Conservation (phyloP, 2,888 invertebrate species). For the Lasius fuliginosus region DNA sequence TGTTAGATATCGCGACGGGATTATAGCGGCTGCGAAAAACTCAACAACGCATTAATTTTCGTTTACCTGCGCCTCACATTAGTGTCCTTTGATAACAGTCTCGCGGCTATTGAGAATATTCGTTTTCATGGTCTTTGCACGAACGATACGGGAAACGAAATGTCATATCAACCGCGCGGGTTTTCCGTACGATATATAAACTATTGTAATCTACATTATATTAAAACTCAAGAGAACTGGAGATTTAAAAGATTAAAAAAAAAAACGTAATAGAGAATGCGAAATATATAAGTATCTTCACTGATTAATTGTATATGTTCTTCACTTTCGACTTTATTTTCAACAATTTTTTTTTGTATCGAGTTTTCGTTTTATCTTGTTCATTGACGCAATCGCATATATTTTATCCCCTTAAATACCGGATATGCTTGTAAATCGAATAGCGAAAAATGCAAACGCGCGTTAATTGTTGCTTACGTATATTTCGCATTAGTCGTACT, state of each 20-base stretch:
- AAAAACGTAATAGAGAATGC: neutral
- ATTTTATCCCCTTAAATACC: neutral
- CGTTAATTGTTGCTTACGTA: constrained; percentile 50
- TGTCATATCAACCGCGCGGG: neutral
- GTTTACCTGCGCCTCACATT: constrained; percentile 63
- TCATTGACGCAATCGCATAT: neutral
- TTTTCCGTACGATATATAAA: neutral
- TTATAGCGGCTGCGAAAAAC: constrained; percentile 42
- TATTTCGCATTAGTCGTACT: constrained; percentile 46
- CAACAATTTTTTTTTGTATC: neutral
- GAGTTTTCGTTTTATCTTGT: constrained; percentile 13
- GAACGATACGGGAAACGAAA: neutral
- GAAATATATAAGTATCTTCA: neutral
- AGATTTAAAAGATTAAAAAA: neutral
- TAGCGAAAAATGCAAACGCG: neutral
- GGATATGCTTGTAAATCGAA: neutral
- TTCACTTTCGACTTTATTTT: neutral
- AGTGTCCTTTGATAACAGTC: constrained; percentile 58
- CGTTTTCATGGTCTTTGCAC: neutral
- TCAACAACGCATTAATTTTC: constrained; percentile 62
- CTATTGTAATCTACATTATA: neutral
- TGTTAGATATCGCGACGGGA: constrained; percentile 48
- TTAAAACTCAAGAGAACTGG: neutral
- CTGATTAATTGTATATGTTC: neutral
- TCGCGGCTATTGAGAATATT: neutral